phyloP scores from a whole-genome alignment of 2,888 invertebrate species.

The Pherbina coryleti region DNA sequence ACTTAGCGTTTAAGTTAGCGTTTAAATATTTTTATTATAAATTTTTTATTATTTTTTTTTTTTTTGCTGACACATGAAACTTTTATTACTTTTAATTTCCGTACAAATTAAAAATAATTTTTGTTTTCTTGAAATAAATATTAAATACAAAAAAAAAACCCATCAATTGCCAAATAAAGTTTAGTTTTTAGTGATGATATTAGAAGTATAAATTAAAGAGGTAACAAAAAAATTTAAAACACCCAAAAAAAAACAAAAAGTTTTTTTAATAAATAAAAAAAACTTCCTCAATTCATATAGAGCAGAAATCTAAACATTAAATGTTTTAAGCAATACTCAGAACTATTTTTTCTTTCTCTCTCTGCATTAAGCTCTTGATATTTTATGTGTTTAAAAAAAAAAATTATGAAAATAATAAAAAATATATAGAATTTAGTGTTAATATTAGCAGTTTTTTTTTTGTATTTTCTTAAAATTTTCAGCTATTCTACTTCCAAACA shows the following conservation, averaged over 20 bases:
- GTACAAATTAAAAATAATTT: slow-evolving; percentile 30
- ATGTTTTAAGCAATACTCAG: neutral
- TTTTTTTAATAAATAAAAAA: slow-evolving; percentile 23
- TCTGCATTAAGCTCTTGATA: too few relatives aligned
- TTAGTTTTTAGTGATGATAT: slow-evolving; percentile 67
- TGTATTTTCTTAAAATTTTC: neutral
- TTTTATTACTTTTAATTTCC: slow-evolving; percentile 10
- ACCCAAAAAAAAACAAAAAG: slow-evolving; percentile 48
- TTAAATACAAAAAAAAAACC: slow-evolving; percentile 50
- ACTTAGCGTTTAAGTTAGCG: slow-evolving; percentile 17
- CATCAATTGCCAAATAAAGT: slow-evolving; percentile 70
- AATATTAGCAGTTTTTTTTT: neutral
- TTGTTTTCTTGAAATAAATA: slow-evolving; percentile 39
- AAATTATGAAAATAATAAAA: too few relatives aligned
- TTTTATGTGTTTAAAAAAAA: too few relatives aligned
- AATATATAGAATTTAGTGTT: too few relatives aligned
- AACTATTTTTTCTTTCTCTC: too few relatives aligned
- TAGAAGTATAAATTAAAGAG: slow-evolving; percentile 56
- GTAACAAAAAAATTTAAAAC: slow-evolving; percentile 51
- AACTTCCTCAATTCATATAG: neutral
- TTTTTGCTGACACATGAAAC: neutral
- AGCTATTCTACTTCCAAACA: slow-evolving; percentile 15
- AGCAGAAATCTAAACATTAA: slow-evolving; percentile 40
- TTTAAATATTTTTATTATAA: neutral
- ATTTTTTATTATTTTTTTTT: neutral